Conservation (phyloP, 2,888 invertebrate species). For the Meghimatium bilineatum region DNA sequence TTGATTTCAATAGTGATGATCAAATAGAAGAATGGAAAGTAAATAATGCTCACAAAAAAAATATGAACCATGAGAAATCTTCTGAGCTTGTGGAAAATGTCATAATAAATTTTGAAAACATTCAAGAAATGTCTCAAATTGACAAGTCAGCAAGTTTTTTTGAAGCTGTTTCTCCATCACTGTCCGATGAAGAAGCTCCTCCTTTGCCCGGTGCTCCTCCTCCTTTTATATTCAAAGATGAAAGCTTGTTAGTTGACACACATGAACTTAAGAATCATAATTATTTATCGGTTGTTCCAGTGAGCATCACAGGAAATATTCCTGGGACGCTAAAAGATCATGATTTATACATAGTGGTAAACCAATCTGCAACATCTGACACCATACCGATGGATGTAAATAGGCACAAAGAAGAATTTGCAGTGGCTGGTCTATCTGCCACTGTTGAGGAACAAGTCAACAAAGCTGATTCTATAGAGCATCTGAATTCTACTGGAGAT, state of each 20-base stretch:
- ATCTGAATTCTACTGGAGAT: constrained; percentile 28
- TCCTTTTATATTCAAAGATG: constrained; percentile 31
- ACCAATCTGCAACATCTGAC: not conserved
- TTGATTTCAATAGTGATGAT: not conserved
- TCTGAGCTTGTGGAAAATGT: constrained; percentile 30
- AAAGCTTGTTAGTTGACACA: not conserved
- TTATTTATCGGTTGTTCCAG: not conserved
- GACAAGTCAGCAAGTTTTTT: constrained; percentile 42
- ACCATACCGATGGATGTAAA: not conserved
- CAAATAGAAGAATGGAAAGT: not conserved
- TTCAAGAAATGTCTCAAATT: constrained; percentile 45
- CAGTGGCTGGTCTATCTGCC: not conserved
- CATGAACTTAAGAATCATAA: constrained; percentile 27
- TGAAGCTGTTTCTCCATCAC: constrained; percentile 25
- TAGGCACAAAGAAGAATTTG: not conserved
- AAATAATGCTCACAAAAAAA: not conserved
- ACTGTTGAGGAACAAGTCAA: not conserved
- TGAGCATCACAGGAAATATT: not conserved
- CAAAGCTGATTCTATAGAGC: constrained; percentile 9
- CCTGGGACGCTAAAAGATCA: not conserved
- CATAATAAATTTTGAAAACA: constrained; percentile 36
- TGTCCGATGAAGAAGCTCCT: constrained; percentile 46
- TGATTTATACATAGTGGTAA: not conserved
- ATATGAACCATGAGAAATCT: not conserved
- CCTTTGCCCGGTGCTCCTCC: constrained; percentile 53